Conservation (phyloP, 2,113 vertebrate genomes). For the Pelecanoides urinatrix region DNA sequence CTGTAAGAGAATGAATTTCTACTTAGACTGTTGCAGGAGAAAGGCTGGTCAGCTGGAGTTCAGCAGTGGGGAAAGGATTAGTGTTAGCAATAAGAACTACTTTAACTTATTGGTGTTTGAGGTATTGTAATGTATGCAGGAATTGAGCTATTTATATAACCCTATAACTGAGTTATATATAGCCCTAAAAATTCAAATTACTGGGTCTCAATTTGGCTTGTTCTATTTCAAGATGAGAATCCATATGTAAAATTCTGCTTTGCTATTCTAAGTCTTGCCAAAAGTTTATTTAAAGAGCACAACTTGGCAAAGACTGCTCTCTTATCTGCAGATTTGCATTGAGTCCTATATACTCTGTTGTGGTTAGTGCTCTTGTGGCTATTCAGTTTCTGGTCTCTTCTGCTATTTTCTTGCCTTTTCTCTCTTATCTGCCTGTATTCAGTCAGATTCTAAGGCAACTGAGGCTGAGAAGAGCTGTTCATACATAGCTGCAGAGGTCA, state of each 20-base stretch:
- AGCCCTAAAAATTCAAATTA: neutral
- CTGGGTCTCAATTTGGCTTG: neutral
- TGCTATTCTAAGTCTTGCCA: neutral
- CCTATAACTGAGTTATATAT: neutral
- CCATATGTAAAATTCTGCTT: neutral
- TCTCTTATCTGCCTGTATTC: neutral
- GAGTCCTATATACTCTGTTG: neutral
- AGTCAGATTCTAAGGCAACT: neutral
- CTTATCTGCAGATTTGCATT: neutral
- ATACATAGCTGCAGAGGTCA: neutral
- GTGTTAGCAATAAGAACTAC: neutral
- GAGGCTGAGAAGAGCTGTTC: neutral
- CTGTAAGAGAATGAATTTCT: neutral
- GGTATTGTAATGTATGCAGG: neutral
- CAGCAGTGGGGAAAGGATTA: neutral
- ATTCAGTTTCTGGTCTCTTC: neutral
- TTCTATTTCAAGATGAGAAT: neutral
- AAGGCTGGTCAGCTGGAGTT: neutral
- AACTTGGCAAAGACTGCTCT: neutral
- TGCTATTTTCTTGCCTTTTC: neutral
- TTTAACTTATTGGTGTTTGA: neutral
- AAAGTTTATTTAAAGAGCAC: conserved; percentile 8
- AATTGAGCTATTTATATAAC: neutral
- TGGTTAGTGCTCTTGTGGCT: neutral
- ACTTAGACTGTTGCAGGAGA: neutral